Evolutionary conservation across 2,888 invertebrate genomes (phyloP).

Genomic region (Mesoligia furuncula): DNA sequence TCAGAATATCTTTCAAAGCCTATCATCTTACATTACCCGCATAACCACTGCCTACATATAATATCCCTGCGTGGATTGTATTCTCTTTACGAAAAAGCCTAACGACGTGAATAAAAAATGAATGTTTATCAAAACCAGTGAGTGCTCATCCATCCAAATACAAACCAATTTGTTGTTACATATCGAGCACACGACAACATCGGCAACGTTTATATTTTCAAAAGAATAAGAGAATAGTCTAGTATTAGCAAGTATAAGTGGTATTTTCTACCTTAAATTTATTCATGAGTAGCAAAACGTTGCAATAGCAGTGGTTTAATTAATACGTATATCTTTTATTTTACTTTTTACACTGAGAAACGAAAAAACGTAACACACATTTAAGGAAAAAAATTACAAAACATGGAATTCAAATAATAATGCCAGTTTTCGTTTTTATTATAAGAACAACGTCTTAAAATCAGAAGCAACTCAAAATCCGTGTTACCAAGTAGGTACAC

Average conservation of each 20-base stretch:
- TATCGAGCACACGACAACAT: slow-evolving; percentile 54
- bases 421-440: neutral
- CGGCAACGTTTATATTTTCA: slow-evolving; percentile 29
- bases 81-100: slow-evolving; percentile 25
- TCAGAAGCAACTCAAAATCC: neutral
- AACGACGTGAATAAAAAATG: slow-evolving; percentile 60
- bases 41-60: neutral
- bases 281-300: neutral
- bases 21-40: neutral
- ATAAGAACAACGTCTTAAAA: neutral
- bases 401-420: neutral
- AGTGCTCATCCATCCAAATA: slow-evolving; percentile 57
- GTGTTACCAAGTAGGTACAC: neutral
- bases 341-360: neutral
- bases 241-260: neutral
- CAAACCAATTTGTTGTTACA: slow-evolving; percentile 60
- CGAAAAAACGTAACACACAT: no score
- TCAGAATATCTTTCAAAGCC: neutral
- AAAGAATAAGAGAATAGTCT: slow-evolving; percentile 27
- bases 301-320: neutral
- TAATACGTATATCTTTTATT: neutral
- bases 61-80: slow-evolving; percentile 12
- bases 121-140: slow-evolving; percentile 55
- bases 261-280: neutral
- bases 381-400: neutral